Conservation (phyloP, 2,888 invertebrate genomes). For the Amitus sp. region DNA sequence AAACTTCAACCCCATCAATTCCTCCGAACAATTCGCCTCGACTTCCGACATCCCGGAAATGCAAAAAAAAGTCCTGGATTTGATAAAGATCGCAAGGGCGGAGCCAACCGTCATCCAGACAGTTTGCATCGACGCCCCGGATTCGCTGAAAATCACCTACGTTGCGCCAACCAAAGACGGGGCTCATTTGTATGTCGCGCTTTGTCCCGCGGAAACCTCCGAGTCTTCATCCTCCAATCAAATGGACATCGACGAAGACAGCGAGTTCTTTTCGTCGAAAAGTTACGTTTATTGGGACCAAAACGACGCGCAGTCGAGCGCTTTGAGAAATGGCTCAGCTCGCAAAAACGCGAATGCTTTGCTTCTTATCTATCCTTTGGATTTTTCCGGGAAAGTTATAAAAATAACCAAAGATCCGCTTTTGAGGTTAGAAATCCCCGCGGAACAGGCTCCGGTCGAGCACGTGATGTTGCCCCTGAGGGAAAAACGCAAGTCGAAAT, state of each 20-base stretch:
- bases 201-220: constrained; percentile 55
- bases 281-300: constrained; percentile 71
- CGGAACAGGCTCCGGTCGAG: constrained; percentile 76
- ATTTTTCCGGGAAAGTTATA: constrained; percentile 67
- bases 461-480: constrained; percentile 74
- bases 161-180: constrained; percentile 57
- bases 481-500: constrained; percentile 44
- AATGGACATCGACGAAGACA: constrained; percentile 63
- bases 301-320: constrained; percentile 69
- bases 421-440: constrained; percentile 71
- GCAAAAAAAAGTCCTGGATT: constrained; percentile 54
- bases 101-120: constrained; percentile 61
- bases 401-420: constrained; percentile 72
- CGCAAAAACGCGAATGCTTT: constrained; percentile 61
- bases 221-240: constrained; percentile 60
- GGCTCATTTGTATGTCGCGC: constrained; percentile 56
- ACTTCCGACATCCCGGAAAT: constrained; percentile 55
- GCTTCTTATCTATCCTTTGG: constrained; percentile 70
- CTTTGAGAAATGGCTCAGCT: constrained; percentile 69
- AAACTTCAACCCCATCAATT: constrained; percentile 58
- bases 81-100: constrained; percentile 50
- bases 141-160: constrained; percentile 53
- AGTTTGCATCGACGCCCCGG: constrained; percentile 56
- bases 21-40: constrained; percentile 56
- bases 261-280: constrained; percentile 56